Evolutionary conservation across 2,797 vertebrate genomes (phyloP), one percentile per base, ranked within the genome.

Genomic region (Aulostomus chinensis): DNA sequence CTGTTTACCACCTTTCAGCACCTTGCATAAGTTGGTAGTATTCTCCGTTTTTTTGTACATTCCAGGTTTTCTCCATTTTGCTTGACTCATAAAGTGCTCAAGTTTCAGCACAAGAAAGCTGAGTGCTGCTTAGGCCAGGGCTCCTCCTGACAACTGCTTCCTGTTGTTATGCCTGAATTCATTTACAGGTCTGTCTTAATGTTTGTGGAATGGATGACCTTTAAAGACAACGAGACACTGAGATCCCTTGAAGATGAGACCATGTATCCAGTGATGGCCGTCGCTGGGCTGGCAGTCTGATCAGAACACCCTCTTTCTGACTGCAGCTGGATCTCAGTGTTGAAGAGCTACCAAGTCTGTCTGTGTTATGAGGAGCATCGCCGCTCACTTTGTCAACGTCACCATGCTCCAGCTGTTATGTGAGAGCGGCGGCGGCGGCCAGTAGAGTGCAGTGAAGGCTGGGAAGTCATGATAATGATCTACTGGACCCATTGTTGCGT

Each of bases 391-490:
- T 4, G 3, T 12, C 30, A 5, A 3, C 15, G 17, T 39, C 28
- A 14, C 7, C 33, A 9, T 1, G 3, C 61, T 40, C 26, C 30
- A 15, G 40, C 17, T 29, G 14, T 55, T 35, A 54, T 38, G 45
- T 20, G 36, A 37, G 12, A 26, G 15, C 11, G 8, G 34, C 1
- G 13, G 46, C 56, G 15, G 54, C 40, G 51, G 34, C 22, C 21
- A 22, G 29, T 22, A 37, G 47, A 74, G 69, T 49, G 0, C 22
- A 78, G 53, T n/a, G 47, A 43, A n/a, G n/a, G n/a, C n/a, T n/a
- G n/a, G n/a, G n/a, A n/a, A 33, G 25, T 37, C 47, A 33, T 70
- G 65, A 76, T 72, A 69, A 74, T 57, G 58, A 72, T 74, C 37
- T 47, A 58, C 29, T 12, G 49, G 53, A 28, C 17, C 3, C 0